phyloP scores from a whole-genome alignment of 2,113 vertebrate genomes.

The Bos indicus region DNA sequence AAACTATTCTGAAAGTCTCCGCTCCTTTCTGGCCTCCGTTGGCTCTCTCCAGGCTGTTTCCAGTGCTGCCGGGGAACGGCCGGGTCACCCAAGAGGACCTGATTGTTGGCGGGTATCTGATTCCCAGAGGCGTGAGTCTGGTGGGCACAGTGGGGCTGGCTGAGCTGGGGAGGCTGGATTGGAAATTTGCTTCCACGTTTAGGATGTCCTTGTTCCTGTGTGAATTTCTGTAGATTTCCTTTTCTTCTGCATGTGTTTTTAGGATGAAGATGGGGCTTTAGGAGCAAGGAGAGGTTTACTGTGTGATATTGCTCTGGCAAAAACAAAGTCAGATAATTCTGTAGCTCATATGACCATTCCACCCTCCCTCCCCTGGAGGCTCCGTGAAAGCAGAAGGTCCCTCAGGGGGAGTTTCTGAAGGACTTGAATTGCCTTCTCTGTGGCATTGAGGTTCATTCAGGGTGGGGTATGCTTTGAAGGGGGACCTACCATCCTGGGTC shows the following conservation, averaged over 20 bases:
- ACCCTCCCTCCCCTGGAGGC: too few relatives aligned
- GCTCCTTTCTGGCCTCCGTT: fast-evolving
- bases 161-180: neutral
- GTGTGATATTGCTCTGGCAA: neutral
- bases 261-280: neutral
- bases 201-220: neutral
- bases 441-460: neutral
- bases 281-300: neutral
- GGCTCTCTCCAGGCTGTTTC: conserved; percentile 86
- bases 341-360: neutral
- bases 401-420: too few relatives aligned
- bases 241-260: neutral
- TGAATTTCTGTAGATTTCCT: neutral
- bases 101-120: conserved; percentile 91
- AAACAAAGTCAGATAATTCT: neutral
- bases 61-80: conserved; percentile 93
- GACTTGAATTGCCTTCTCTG: neutral
- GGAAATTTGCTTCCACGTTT: neutral
- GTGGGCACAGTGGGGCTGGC: neutral
- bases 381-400: neutral
- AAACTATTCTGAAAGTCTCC: neutral
- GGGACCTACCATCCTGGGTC: neutral
- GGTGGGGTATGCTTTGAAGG: neutral
- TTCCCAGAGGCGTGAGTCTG: conserved; percentile 92
- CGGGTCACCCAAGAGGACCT: conserved; percentile 92